Percentiles rank a stretch among this genome's conserved stretches.
Evolutionary conservation across 2,888 invertebrate genomes (phyloP).

Genomic region (Eilema depressum): DNA sequence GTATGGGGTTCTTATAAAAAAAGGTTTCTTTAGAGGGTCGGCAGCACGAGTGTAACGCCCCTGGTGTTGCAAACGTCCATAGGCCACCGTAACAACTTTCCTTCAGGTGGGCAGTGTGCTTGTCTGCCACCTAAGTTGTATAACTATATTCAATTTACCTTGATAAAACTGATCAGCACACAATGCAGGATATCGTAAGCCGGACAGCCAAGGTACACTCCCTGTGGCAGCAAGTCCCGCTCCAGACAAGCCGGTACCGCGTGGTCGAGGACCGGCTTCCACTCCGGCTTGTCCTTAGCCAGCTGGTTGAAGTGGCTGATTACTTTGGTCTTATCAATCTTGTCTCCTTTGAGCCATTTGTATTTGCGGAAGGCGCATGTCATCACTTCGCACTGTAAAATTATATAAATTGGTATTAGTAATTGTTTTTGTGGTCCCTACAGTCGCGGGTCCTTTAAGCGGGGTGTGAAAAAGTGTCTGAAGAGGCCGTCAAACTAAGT

Average conservation of each 20-base stretch:
- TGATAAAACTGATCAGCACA: constrained; percentile 60
- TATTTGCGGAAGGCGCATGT: constrained; percentile 67
- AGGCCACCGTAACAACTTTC: no score
- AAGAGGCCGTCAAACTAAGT: no score
- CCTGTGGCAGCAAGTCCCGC: constrained; percentile 61
- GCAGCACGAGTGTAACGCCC: no score
- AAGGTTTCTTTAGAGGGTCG: no score
- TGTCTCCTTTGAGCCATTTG: constrained; percentile 61
- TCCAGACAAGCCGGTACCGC: constrained; percentile 62
- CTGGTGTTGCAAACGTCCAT: no score
- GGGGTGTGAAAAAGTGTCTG: no score
- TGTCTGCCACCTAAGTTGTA: no score
- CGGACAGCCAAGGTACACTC: constrained; percentile 66
- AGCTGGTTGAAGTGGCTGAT: constrained; percentile 59
- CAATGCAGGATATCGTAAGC: constrained; percentile 71
- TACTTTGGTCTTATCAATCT: constrained; percentile 62
- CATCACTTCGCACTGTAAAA: constrained; percentile 68
- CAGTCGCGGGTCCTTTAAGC: no score
- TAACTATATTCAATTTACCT: constrained; percentile 65
- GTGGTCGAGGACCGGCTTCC: constrained; percentile 62
- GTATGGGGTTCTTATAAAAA: no score
- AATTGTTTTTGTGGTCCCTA: no score
- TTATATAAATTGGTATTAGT: no score
- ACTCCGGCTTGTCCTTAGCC: constrained; percentile 61
- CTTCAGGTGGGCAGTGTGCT: no score